Base-by-base conservation (phyloP, 2,113 vertebrate genomes). In the Mesembrinibis cayennensis region DNA sequence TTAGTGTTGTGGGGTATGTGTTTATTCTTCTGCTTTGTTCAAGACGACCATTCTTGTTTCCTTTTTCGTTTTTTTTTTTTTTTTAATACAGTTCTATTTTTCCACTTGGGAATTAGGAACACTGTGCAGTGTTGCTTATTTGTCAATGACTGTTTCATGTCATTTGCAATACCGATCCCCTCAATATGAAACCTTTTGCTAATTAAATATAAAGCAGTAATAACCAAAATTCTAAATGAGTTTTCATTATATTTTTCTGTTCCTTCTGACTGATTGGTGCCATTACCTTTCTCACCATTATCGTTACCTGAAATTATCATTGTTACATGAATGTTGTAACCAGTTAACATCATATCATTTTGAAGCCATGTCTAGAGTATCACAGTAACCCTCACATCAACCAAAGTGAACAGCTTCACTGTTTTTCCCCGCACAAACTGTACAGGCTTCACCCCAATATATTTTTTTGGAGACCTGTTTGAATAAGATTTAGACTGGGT, bases 41-140 rank as follows among this genome's bases (percentile, higher is more conserved):
- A 67, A 59, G 12, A 65, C 22, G 14, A 55, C 26, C 0, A 0
- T 32, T 78, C 1, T 4, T 2, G 29, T 1, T 23, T 49, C 40
- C 40, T 40, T 8, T 5, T 1, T 38, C 38, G n/a, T 18, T 5
- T 25, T 22, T 2, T 55, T 40, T 32, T 4, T 29, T n/a, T 40
- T 30, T 70, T 58, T 32, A 42, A 29, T 84, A 26, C 7, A 63
- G 6, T 62, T 89, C 16, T 45, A 13, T 19, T 77, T 78, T 87
- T 17, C 16, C 40, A 5, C 34, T 63, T 66, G n/a, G 11, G 34
- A 71, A 82, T 32, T 27, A 23, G 23, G 40, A 79, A 27, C 4
- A 1, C 11, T 56, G 16, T 18, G 4, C 34, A 44, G 13, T 34
- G 4, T 82, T 50, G 25, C 10, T 72, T 82, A 36, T 89, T 87